Percentiles rank a stretch among this genome's conserved stretches.
Conservation (phyloP, 2,797 vertebrate genomes). For the Rhynchotus rufescens region DNA sequence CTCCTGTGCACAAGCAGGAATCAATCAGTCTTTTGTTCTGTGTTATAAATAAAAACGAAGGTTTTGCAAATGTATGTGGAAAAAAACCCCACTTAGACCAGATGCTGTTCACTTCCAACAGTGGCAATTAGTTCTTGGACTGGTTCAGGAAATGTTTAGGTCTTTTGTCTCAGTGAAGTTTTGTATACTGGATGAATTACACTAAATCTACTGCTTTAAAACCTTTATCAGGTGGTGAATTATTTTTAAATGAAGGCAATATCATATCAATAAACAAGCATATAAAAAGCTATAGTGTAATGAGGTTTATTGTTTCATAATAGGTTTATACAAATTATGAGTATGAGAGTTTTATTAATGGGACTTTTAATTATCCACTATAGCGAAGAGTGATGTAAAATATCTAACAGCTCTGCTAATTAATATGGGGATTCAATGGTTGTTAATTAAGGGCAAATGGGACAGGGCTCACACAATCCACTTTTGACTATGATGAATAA, state of each 20-base stretch:
- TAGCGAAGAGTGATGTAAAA: constrained; percentile 92
- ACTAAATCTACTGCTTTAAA: neutral
- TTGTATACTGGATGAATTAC: neutral
- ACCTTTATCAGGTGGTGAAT: neutral
- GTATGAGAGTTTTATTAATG: constrained; percentile 90
- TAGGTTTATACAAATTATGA: constrained; percentile 76
- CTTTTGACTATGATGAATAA: constrained; percentile 78
- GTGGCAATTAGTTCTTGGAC: neutral
- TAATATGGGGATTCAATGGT: constrained; percentile 91
- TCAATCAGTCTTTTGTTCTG: constrained; percentile 26
- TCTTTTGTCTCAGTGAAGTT: constrained; percentile 2
- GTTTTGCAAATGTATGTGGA: neutral
- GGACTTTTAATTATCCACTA: constrained; percentile 90
- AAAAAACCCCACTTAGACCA: neutral
- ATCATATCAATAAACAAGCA: constrained; percentile 37
- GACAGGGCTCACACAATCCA: constrained; percentile 88
- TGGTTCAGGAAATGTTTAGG: neutral
- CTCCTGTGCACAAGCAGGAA: constrained; percentile 34
- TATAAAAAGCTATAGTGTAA: constrained; percentile 45
- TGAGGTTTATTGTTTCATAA: constrained; percentile 75
- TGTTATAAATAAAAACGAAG: constrained; percentile 34
- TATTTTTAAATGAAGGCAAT: constrained; percentile 30
- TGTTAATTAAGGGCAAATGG: constrained; percentile 97
- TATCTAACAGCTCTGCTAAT: constrained; percentile 92
- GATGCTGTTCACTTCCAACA: neutral